Conservation (phyloP, 2,888 invertebrate genomes). For the Odontocolon sp. region DNA sequence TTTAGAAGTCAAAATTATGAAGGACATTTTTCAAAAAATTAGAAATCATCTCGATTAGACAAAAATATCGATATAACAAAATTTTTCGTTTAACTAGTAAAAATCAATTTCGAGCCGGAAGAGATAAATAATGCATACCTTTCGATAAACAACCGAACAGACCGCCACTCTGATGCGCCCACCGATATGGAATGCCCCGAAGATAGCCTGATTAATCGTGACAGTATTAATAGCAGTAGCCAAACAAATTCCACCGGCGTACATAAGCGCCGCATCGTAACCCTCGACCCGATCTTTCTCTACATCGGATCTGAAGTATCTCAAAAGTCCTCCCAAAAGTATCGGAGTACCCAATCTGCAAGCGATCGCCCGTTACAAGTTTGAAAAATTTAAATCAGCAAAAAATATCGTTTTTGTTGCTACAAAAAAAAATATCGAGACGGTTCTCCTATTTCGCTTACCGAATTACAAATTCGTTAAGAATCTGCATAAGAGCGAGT, state of each 20-base stretch:
- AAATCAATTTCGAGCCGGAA: neutral
- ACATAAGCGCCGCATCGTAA: conserved; percentile 73
- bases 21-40: no score
- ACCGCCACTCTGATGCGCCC: conserved; percentile 91
- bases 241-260: conserved; percentile 75
- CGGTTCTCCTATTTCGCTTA: conserved; percentile 54
- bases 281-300: conserved; percentile 55
- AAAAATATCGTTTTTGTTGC: neutral
- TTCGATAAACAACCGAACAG: conserved; percentile 92
- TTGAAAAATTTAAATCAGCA: neutral
- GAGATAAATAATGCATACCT: conserved; percentile 82
- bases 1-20: no score
- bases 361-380: neutral
- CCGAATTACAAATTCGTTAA: conserved; percentile 78
- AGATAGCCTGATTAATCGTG: conserved; percentile 86
- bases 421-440: conserved; percentile 13
- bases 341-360: conserved; percentile 86
- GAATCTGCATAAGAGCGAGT: conserved; percentile 80
- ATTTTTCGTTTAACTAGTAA: neutral
- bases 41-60: no score
- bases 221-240: conserved; percentile 82
- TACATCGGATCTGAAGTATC: conserved; percentile 83
- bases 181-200: conserved; percentile 88
- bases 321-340: conserved; percentile 85
- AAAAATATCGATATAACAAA: no score